These are phyloP conservation scores for Melinaea marsaeus DNA, from an alignment of 2,888 invertebrate genomes.

Conservation along the genomic window DNA sequence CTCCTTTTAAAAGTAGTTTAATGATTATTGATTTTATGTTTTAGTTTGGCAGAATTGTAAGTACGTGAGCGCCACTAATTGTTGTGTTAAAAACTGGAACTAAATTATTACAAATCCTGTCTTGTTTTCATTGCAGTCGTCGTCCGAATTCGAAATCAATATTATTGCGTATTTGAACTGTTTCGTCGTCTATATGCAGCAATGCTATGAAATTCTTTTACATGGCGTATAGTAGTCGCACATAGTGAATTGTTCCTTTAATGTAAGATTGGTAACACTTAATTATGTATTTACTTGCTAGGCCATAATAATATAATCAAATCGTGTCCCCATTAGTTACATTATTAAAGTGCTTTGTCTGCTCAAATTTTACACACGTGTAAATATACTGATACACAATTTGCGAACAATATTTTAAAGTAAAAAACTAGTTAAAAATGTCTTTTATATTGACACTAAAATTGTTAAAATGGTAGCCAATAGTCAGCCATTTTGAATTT, in stretches of 20 bases:
- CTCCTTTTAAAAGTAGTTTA: background rate
- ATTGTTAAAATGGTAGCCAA: slow-evolving; percentile 51
- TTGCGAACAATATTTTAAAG: slow-evolving; percentile 29
- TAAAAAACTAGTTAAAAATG: slow-evolving; percentile 25
- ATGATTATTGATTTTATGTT: slow-evolving; percentile 4
- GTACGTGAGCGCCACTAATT: slow-evolving; percentile 46
- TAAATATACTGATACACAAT: slow-evolving; percentile 54
- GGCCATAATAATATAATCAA: slow-evolving; percentile 55
- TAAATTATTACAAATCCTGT: slow-evolving; percentile 50
- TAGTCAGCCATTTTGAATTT: slow-evolving; percentile 21
- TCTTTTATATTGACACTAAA: slow-evolving; percentile 15
- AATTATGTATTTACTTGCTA: slow-evolving; percentile 70
- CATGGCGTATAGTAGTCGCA: slow-evolving; percentile 78
- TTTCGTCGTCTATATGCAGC: slow-evolving; percentile 73
- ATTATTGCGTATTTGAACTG: slow-evolving; percentile 69
- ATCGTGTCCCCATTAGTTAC: slow-evolving; percentile 62
- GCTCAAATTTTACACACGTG: slow-evolving; percentile 59
- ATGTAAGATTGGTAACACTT: slow-evolving; percentile 79
- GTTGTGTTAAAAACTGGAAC: slow-evolving; percentile 53
- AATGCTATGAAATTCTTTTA: slow-evolving; percentile 76
- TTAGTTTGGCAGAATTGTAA: slow-evolving; percentile 23
- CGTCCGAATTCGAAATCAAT: slow-evolving; percentile 66
- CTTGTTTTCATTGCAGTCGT: slow-evolving; percentile 66
- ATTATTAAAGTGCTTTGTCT: slow-evolving; percentile 66
- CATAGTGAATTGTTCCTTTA: slow-evolving; percentile 77